phyloP scores from a whole-genome alignment of 1,140 invertebrate genomes.

The Brachionus asplanchnoidis region DNA sequence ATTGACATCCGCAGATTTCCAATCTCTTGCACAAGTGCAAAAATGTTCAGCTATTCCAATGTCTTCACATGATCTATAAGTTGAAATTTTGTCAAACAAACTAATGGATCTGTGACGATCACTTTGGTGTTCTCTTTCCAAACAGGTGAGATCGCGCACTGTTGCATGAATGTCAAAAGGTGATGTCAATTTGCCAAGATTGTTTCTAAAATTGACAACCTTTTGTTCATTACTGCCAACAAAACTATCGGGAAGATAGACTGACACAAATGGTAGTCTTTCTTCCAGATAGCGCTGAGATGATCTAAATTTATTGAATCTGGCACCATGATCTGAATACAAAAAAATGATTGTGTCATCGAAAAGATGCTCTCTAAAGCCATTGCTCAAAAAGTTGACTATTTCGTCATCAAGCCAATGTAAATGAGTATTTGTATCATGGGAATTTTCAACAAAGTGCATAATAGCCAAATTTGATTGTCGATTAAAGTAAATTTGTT shows the following conservation, averaged over 20 bases:
- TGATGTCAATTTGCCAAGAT: constrained; percentile 64
- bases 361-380: constrained; percentile 39
- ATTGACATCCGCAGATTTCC: constrained; percentile 57
- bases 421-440: neutral
- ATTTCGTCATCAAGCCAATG: neutral
- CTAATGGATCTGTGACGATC: constrained; percentile 50
- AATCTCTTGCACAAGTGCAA: constrained; percentile 82
- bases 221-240: neutral
- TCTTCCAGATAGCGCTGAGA: constrained; percentile 16
- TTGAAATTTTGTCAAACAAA: constrained; percentile 61
- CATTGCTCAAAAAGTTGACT: neutral
- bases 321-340: constrained; percentile 48
- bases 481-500: neutral
- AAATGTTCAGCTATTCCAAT: constrained; percentile 86
- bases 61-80: constrained; percentile 71
- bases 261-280: constrained; percentile 24
- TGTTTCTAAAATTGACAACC: neutral
- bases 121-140: neutral
- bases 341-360: constrained; percentile 48
- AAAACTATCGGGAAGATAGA: constrained; percentile 2
- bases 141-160: constrained; percentile 56
- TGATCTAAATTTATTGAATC: constrained; percentile 43
- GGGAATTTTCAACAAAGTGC: neutral
- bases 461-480: neutral
- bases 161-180: constrained; percentile 77